Conservation (phyloP, 2,888 invertebrate genomes). For the Spodoptera littoralis region DNA sequence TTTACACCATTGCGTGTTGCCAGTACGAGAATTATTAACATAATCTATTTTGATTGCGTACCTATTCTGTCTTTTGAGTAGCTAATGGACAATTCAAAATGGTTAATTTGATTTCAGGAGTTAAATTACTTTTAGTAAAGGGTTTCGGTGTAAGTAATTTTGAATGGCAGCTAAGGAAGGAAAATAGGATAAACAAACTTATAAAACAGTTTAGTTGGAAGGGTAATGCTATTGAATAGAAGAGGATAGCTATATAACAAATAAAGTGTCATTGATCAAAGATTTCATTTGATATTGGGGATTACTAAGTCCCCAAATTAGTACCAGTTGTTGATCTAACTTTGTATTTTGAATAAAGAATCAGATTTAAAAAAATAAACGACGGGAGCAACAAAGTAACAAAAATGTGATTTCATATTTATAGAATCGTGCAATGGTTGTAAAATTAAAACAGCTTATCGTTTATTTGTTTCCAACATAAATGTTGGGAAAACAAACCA, state of each 20-base stretch:
- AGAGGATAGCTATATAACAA: no score
- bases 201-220: no score
- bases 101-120: constrained; percentile 21
- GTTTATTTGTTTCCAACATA: constrained; percentile 22
- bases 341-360: no score
- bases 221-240: no score
- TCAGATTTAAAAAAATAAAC: no score
- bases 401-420: constrained; percentile 11
- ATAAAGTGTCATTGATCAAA: no score
- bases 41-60: constrained; percentile 44
- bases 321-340: no score
- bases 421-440: constrained; percentile 2
- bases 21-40: constrained; percentile 49
- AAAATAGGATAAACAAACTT: neutral
- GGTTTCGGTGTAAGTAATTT: neutral
- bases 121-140: constrained; percentile 19
- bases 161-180: neutral
- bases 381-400: neutral
- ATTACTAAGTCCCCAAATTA: no score
- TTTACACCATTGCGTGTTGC: constrained; percentile 49
- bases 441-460: constrained; percentile 28
- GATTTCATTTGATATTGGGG: no score
- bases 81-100: constrained; percentile 14
- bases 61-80: constrained; percentile 40
- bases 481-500: constrained; percentile 30